Percentiles rank a stretch among this genome's conserved stretches.
Evolutionary conservation across 2,797 vertebrate genomes (phyloP).

Genomic region (Brotogeris chrysoptera): DNA sequence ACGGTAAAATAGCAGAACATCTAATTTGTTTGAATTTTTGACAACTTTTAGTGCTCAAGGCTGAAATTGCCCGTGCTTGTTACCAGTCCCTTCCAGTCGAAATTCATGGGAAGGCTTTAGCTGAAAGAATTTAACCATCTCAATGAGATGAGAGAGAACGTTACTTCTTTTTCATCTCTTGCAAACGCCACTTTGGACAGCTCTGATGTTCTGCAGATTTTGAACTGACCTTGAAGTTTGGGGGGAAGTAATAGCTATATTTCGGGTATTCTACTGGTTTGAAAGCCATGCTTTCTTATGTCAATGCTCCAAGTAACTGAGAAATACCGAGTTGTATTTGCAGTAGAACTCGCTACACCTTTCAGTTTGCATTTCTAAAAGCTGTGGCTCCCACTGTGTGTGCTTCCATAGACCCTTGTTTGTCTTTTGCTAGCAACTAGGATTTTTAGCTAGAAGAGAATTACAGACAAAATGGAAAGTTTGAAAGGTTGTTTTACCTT

Average conservation of each 20-base stretch:
- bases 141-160: background rate
- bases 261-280: background rate
- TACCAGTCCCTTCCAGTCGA: background rate
- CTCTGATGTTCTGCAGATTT: background rate
- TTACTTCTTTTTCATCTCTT: background rate
- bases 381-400: background rate
- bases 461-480: background rate
- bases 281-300: background rate
- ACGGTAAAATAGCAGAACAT: background rate
- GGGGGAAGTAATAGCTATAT: background rate
- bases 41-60: background rate
- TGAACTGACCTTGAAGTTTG: slow-evolving; percentile 6
- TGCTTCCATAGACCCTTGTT: background rate
- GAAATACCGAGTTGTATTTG: background rate
- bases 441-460: background rate
- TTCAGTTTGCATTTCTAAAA: background rate
- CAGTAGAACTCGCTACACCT: background rate
- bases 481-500: background rate
- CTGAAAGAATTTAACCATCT: background rate
- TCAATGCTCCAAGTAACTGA: background rate
- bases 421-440: background rate
- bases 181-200: background rate
- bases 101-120: background rate
- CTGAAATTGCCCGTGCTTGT: background rate
- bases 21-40: background rate